Evolutionary conservation across 2,113 vertebrate genomes (phyloP), one percentile per base, ranked within the genome.

Genomic region (Enhydra lutris): DNA sequence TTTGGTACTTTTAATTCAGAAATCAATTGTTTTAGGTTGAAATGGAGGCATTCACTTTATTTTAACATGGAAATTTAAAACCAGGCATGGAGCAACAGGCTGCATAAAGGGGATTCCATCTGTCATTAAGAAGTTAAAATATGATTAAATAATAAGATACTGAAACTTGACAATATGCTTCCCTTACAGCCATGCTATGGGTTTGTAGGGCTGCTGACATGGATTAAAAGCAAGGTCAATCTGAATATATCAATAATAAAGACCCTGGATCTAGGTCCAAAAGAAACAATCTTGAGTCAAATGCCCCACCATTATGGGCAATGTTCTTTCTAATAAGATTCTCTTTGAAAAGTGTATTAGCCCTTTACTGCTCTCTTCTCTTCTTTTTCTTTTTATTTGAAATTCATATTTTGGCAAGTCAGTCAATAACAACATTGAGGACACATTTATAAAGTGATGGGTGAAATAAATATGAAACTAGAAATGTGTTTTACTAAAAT

Each of bases 131-230:
- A 97, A 94, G 92, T 97, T 86, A 89, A 97, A 92, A 95, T 95
- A 95, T 94, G 92, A 96, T 96, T 95, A 96, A 94, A 96, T 95
- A 97, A 81, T 97, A 97, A 92, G 97, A 96, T 65, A 81, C 81
- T 94, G 67, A 42, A 88, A 96, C 20, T 89, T 57, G 6, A 95
- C 57, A 97, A 67, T 96, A 95, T 63, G 71, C 14, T 96, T 95
- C 63, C 31, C 31, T 94, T 88, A 84, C 31, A 67, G 24, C 36
- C 45, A 55, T 71, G 57, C 80, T 95, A 96, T 55, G n/a, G 3
- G 9, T 95, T 83, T 98, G 55, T 96, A 42, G 89, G 47, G 76
- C 87, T 57, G 42, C 87, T 96, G 67, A 81, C 34, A 65, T 63
- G 71, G 47, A 83, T 94, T 87, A 83, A 79, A 97, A 83, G 55